Evolutionary conservation across 2,113 vertebrate species (phyloP).

Genomic region (Tetraodon nigroviridis): DNA sequence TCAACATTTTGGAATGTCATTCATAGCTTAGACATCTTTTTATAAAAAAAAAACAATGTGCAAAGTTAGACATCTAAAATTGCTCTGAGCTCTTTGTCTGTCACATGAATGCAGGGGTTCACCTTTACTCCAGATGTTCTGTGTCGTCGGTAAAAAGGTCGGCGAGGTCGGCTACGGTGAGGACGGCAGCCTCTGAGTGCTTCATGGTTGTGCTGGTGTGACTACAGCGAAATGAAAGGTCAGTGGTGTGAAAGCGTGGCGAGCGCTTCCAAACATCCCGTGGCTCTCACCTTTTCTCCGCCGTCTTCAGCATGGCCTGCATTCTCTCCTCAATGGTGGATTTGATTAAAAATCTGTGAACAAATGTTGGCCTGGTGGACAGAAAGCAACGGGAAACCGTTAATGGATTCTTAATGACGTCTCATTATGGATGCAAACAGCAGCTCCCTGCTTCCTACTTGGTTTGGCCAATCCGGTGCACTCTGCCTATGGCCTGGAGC

Average conservation of each 20-base stretch:
- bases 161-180: constrained; percentile 92
- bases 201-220: constrained; percentile 86
- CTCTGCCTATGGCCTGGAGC: constrained; percentile 94
- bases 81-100: constrained; percentile 2
- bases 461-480: constrained; percentile 96
- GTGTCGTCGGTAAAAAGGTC: constrained; percentile 92
- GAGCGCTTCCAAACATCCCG: not conserved
- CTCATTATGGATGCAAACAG: not conserved
- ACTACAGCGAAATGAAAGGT: constrained; percentile 57
- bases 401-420: not conserved
- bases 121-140: constrained; percentile 80
- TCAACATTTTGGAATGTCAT: constrained; percentile 14
- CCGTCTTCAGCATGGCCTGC: constrained; percentile 95
- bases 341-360: constrained; percentile 96
- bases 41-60: constrained; percentile 61
- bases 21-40: not conserved
- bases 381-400: constrained; percentile 31
- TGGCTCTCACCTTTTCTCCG: constrained; percentile 83
- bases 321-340: constrained; percentile 97
- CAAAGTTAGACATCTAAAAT: constrained; percentile 23
- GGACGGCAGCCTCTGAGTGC: constrained; percentile 89
- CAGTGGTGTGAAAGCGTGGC: too few relatives aligned
- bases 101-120: not conserved
- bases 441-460: constrained; percentile 74
- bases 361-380: constrained; percentile 85